Conservation (phyloP, 2,888 invertebrate species). For the Mesorhabditis belari region DNA sequence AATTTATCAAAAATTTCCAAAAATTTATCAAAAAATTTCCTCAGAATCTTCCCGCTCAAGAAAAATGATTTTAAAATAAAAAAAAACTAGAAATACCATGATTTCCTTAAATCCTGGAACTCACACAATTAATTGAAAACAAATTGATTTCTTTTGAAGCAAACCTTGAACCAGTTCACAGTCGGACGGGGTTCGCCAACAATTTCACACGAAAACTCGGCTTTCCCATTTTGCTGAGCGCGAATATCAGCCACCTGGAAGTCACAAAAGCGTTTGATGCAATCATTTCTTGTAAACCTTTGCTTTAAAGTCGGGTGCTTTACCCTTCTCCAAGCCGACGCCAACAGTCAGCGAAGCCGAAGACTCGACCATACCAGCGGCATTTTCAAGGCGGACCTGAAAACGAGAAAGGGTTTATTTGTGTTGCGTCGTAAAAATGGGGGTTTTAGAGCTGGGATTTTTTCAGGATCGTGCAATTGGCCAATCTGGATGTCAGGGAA, state of each 20-base stretch:
- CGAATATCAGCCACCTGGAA: constrained; percentile 37
- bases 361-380: constrained; percentile 77
- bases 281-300: neutral
- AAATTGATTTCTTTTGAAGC: neutral
- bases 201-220: constrained; percentile 80
- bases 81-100: no score
- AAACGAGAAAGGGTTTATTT: no score
- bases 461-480: no score
- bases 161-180: constrained; percentile 82
- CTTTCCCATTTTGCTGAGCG: constrained; percentile 66
- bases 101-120: no score
- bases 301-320: constrained; percentile 70
- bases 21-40: neutral
- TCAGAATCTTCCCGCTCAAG: neutral
- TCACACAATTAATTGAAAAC: no score
- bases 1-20: neutral
- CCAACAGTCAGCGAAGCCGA: constrained; percentile 85
- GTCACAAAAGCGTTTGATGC: no score
- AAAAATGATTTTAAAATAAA: constrained; percentile 2
- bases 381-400: constrained; percentile 87
- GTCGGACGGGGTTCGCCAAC: constrained; percentile 83
- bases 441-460: no score
- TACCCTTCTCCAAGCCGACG: constrained; percentile 32
- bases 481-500: no score
- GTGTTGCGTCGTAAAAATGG: no score